phyloP scores from a whole-genome alignment of 2,113 vertebrate species.

The Triplophysa siluroides region DNA sequence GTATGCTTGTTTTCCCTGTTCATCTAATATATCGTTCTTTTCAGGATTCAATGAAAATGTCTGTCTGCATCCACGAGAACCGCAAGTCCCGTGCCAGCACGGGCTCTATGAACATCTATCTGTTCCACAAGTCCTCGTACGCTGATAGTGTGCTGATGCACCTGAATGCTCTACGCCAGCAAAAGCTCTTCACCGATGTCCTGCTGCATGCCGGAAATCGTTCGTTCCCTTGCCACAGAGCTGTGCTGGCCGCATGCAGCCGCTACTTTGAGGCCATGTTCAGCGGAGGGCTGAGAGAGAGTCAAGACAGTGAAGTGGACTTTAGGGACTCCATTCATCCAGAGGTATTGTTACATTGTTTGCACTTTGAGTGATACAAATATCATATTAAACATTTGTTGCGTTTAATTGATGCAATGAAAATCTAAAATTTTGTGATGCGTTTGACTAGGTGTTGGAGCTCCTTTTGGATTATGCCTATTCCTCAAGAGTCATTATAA shows the following conservation, averaged over 20 bases:
- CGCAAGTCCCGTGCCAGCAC: conserved; percentile 82
- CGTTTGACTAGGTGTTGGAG: conserved; percentile 71
- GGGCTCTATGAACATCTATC: conserved; percentile 77
- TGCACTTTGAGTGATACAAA: neutral
- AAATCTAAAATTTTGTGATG: neutral
- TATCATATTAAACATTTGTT: too few relatives aligned
- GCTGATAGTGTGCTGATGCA: conserved; percentile 80
- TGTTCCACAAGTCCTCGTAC: conserved; percentile 82
- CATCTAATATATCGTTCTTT: conserved; percentile 17
- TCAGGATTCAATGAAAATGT: conserved; percentile 86
- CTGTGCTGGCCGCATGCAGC: conserved; percentile 82
- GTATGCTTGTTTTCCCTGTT: conserved; percentile 17
- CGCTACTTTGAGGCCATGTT: conserved; percentile 87
- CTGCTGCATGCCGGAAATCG: conserved; percentile 78
- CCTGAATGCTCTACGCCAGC: conserved; percentile 78
- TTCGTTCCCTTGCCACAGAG: conserved; percentile 81
- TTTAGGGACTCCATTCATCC: conserved; percentile 82
- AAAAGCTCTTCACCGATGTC: conserved; percentile 80
- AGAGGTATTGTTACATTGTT: conserved; percentile 57
- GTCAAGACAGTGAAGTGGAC: conserved; percentile 79
- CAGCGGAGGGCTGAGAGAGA: conserved; percentile 80
- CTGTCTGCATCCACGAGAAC: conserved; percentile 83
- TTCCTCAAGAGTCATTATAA: conserved; percentile 81
- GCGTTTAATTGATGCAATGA: neutral
- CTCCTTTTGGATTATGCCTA: conserved; percentile 83